Evolutionary conservation across 2,888 invertebrate genomes (phyloP).

Genomic region (Polylopha cassiicola): DNA sequence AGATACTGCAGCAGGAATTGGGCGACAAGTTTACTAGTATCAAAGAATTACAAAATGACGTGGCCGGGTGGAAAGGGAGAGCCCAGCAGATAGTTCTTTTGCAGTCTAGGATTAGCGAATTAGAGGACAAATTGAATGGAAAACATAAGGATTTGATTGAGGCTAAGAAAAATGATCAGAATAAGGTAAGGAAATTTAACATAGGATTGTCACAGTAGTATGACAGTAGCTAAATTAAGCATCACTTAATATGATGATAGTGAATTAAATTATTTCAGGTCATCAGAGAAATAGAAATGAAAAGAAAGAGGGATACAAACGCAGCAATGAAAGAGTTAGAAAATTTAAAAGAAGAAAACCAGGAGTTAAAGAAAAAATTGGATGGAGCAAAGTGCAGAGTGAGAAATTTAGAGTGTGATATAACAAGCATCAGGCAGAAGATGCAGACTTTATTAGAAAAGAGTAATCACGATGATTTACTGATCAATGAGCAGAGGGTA

Average conservation of each 20-base stretch:
- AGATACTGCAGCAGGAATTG: slow-evolving; percentile 84
- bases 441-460: slow-evolving; percentile 79
- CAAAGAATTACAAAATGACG: slow-evolving; percentile 74
- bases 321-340: slow-evolving; percentile 78
- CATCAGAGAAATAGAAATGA: slow-evolving; percentile 74
- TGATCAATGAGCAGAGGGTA: slow-evolving; percentile 80
- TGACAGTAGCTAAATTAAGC: no score
- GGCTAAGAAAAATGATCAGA: slow-evolving; percentile 51
- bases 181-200: slow-evolving; percentile 46
- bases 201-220: no score
- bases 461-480: slow-evolving; percentile 78
- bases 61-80: slow-evolving; percentile 85
- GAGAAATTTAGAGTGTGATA: slow-evolving; percentile 82
- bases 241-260: no score
- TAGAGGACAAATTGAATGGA: slow-evolving; percentile 79
- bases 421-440: slow-evolving; percentile 75
- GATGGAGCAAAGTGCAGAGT: slow-evolving; percentile 83
- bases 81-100: slow-evolving; percentile 85
- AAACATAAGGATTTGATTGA: slow-evolving; percentile 50
- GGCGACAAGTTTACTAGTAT: slow-evolving; percentile 83
- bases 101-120: slow-evolving; percentile 81
- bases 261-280: slow-evolving; percentile 36
- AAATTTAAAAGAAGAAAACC: slow-evolving; percentile 71
- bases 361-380: slow-evolving; percentile 79
- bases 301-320: slow-evolving; percentile 77